Base-by-base conservation (phyloP, 2,113 vertebrate genomes). In the Euleptes europaea region DNA sequence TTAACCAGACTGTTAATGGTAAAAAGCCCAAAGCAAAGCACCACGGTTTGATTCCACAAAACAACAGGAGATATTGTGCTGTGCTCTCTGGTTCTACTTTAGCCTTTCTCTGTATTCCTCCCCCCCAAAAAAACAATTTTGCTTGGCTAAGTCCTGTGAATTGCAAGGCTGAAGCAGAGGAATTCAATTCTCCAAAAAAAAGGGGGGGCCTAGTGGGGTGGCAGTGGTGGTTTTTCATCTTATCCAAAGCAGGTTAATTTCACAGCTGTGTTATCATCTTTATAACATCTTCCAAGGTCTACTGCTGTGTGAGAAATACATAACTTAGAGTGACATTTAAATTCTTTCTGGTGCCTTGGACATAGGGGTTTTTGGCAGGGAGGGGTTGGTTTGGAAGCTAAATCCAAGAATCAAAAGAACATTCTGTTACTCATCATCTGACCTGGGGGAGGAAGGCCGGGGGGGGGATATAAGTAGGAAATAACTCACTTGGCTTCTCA, bases 161-260 rank as follows among this genome's bases (percentile, higher is more conserved):
- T 28, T 2, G 21, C 23, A 42, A 9, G 15, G 31, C 5, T 33
- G 47, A 51, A 28, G 31, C 10, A 4, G 31, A 23, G 31, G 15
- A 8, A 66, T 4, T 49, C n/a, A 26, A 10, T 15, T 6, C 44
- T 26, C 63, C 23, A 49, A 33, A 44, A 13, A 38, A 26, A 69
- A n/a, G n/a, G n/a, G n/a, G n/a, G 11, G 26, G 2, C 9, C 0
- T 5, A 5, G 19, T 7, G 14, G 51, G 17, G 51, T 2, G 17
- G 17, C 3, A 54, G 51, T 21, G 60, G 60, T 10, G 60, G 17
- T 10, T 2, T 26, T 3, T 26, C 23, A 49, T 31, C 23, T 17
- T 28, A n/a, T 15, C 23, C 7, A 15, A 31, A 54, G 33, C 33
- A 82, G 33, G 13, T 57, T 82, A 5, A 70, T 82, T 82, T 40